Percentiles rank a stretch among this genome's conserved stretches.
These are phyloP conservation scores for Pachycephala philippinensis DNA, from an alignment of 2,113 vertebrate genomes.

Conservation along the genomic window DNA sequence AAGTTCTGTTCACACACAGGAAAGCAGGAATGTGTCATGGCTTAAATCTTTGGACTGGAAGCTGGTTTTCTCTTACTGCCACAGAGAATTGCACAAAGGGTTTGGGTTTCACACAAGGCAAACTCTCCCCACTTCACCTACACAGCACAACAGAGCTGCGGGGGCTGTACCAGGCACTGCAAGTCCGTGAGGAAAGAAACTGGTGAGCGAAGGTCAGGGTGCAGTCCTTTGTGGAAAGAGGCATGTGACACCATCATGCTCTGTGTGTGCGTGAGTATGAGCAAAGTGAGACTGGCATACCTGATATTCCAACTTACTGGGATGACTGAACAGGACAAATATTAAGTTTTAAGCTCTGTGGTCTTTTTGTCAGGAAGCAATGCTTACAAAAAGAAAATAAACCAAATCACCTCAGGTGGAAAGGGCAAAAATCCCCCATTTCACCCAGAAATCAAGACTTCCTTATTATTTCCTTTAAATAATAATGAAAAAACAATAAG, in stretches of 20 bases:
- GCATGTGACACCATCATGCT: neutral
- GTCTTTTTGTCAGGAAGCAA: neutral
- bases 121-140: neutral
- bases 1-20: neutral
- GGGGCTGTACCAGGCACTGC: neutral
- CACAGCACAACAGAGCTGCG: neutral
- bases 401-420: neutral
- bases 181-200: neutral
- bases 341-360: neutral
- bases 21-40: neutral
- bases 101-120: neutral
- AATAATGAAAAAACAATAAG: too few relatives aligned
- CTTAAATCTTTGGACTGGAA: neutral
- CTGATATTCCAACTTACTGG: neutral
- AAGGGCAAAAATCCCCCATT: neutral
- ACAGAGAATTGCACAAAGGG: neutral
- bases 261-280: fast-evolving
- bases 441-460: neutral
- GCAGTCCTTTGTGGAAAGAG: neutral
- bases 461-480: neutral
- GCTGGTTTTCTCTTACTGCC: neutral
- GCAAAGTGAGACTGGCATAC: neutral
- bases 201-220: neutral
- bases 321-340: neutral
- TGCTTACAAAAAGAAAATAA: neutral